Evolutionary conservation across 2,888 invertebrate species (phyloP).

Genomic region (Melanchra persicariae): DNA sequence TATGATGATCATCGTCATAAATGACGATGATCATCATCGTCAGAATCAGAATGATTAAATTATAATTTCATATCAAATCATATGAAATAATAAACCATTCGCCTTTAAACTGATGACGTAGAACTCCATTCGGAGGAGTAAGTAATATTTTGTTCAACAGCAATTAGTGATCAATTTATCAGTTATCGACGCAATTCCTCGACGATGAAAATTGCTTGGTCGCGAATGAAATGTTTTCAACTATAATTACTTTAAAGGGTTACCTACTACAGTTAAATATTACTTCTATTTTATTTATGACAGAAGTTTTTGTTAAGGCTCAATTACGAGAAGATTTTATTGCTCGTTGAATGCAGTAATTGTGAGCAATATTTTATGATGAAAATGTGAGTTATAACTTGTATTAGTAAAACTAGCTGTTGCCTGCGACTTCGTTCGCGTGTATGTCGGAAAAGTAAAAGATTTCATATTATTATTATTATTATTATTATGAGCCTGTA

Average conservation of each 20-base stretch:
- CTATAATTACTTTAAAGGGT: conserved; percentile 12
- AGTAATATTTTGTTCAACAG: conserved; percentile 16
- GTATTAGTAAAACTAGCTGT: too few relatives aligned
- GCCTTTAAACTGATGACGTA: not conserved
- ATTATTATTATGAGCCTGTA: too few relatives aligned
- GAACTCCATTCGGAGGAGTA: conserved; percentile 2
- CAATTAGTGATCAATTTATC: conserved; percentile 38
- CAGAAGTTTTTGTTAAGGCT: not conserved
- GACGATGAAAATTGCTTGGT: conserved; percentile 26
- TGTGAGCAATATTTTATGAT: not conserved
- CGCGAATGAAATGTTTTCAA: conserved; percentile 17
- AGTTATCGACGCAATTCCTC: conserved; percentile 15
- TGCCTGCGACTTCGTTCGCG: too few relatives aligned
- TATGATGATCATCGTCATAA: too few relatives aligned
- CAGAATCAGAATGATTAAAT: too few relatives aligned
- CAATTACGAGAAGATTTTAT: not conserved
- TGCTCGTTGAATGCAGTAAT: not conserved
- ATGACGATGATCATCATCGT: too few relatives aligned
- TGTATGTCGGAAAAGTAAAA: too few relatives aligned
- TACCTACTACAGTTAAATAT: not conserved
- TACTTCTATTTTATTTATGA: not conserved
- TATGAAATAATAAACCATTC: too few relatives aligned
- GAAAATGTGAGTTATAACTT: too few relatives aligned
- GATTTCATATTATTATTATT: too few relatives aligned
- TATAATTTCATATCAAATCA: too few relatives aligned